Percentiles rank a stretch among this genome's conserved stretches.
Conservation (phyloP, 2,888 invertebrate species). For the Alentia gelatinosa region DNA sequence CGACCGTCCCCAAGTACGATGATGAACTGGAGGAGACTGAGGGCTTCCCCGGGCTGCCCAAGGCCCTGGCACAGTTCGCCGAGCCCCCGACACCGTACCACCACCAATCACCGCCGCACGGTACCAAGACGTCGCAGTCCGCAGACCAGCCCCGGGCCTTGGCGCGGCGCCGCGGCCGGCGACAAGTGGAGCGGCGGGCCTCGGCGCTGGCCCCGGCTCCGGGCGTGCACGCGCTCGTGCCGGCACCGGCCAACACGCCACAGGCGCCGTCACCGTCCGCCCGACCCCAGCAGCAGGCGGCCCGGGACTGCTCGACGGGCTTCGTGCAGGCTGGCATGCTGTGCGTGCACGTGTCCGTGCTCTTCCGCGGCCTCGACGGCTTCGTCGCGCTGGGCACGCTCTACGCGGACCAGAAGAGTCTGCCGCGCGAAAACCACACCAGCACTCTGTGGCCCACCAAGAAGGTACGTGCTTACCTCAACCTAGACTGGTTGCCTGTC, state of each 20-base stretch:
- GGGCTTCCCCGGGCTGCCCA: not conserved
- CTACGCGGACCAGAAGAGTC: conserved; percentile 6
- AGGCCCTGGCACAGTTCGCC: not conserved
- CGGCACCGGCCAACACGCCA: not conserved
- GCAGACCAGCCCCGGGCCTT: not conserved
- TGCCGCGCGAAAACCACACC: not conserved
- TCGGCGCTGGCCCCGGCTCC: conserved; percentile 2
- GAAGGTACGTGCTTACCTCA: conserved; percentile 29
- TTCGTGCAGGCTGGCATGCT: not conserved
- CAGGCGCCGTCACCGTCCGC: not conserved
- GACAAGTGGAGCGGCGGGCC: not conserved
- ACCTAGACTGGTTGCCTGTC: too few species aligned
- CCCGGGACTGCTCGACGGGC: conserved; percentile 23
- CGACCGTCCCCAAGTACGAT: not conserved
- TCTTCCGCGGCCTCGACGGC: conserved; percentile 19
- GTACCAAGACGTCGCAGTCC: not conserved
- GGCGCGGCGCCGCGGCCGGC: not conserved
- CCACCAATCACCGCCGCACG: not conserved
- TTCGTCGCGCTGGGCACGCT: conserved; percentile 18
- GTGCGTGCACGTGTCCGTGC: conserved; percentile 32
- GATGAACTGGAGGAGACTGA: not conserved
- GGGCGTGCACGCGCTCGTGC: not conserved
- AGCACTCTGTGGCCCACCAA: not conserved
- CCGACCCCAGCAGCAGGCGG: not conserved
- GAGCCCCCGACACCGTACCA: not conserved